Conservation (phyloP, 2,113 vertebrate genomes). For the Neomonachus schauinslandi region DNA sequence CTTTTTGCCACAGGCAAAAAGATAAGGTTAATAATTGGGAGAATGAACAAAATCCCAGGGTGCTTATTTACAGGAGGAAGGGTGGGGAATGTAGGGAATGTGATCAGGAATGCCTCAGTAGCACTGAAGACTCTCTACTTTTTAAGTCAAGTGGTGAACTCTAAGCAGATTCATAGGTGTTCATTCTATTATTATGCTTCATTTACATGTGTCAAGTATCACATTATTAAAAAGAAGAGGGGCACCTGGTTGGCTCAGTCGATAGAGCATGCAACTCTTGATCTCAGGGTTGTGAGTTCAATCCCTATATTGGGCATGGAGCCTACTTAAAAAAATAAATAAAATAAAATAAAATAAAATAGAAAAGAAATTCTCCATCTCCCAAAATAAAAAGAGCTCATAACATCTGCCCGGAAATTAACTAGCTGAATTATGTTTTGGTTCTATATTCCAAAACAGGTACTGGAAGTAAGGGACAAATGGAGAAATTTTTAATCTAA, state of each 20-base stretch:
- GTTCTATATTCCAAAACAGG: background rate
- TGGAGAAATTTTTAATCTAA: background rate
- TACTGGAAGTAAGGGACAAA: background rate
- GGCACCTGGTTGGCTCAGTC: background rate
- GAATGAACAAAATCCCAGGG: background rate
- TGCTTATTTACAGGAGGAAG: background rate
- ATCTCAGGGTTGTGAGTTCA: background rate
- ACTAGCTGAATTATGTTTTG: background rate
- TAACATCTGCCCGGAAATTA: background rate
- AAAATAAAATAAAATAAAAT: background rate
- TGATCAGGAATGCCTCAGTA: background rate
- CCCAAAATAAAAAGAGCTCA: background rate
- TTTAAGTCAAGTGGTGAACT: background rate
- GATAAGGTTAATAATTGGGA: conserved; percentile 3
- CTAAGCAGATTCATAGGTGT: background rate
- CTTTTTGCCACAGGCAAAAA: background rate
- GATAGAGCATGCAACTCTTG: background rate
- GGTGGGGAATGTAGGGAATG: background rate
- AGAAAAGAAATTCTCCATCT: background rate
- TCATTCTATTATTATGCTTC: background rate
- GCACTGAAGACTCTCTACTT: background rate
- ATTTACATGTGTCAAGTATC: background rate
- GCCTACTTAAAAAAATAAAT: background rate
- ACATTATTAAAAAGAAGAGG: background rate
- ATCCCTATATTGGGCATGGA: background rate